These are phyloP conservation scores for Ecliptopera silaceata DNA, from an alignment of 2,888 invertebrate genomes.

Conservation along the genomic window DNA sequence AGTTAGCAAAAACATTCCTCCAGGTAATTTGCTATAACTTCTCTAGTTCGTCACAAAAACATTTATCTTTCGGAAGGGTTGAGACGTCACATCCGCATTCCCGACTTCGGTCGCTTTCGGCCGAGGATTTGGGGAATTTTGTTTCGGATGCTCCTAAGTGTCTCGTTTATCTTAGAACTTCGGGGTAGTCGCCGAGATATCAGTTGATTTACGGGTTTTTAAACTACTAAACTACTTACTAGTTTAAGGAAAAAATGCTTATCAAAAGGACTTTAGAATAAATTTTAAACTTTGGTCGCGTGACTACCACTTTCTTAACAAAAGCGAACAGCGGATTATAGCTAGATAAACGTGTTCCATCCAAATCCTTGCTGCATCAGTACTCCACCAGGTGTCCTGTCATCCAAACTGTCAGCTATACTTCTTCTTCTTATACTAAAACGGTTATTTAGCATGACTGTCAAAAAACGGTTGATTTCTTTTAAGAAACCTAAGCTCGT, in stretches of 20 bases:
- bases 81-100: slow-evolving; percentile 32
- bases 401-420: too few species aligned
- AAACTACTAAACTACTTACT: not conserved
- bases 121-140: slow-evolving; percentile 11
- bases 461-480: not conserved
- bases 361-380: too few species aligned
- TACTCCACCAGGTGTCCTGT: too few species aligned
- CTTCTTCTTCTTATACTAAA: too few species aligned
- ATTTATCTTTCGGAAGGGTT: slow-evolving; percentile 6
- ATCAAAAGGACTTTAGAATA: too few species aligned
- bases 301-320: too few species aligned
- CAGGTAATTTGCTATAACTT: too few species aligned
- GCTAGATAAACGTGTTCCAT: too few species aligned
- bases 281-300: too few species aligned
- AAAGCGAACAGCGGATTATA: too few species aligned
- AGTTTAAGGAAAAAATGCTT: too few species aligned
- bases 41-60: not conserved
- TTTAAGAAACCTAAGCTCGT: not conserved
- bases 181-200: slow-evolving; percentile 1
- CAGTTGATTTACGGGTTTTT: slow-evolving; percentile 20
- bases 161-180: slow-evolving; percentile 17
- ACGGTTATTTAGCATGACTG: not conserved
- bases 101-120: slow-evolving; percentile 23
- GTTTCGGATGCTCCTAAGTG: slow-evolving; percentile 2
- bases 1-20: too few species aligned